phyloP scores from a whole-genome alignment of 2,113 vertebrate genomes.

The Pyxicephalus adspersus region DNA sequence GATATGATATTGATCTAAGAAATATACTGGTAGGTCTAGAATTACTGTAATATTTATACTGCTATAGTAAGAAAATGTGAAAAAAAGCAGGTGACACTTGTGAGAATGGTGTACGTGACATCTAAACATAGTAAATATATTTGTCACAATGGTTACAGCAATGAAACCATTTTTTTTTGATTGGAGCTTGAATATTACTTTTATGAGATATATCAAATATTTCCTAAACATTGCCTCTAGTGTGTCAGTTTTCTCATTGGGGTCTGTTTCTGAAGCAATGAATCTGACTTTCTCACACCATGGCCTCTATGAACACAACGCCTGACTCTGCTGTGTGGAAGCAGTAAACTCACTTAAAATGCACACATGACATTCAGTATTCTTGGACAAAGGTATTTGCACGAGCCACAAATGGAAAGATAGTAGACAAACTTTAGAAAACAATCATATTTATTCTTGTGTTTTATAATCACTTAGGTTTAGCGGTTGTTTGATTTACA shows the following conservation, averaged over 20 bases:
- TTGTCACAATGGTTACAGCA: background rate
- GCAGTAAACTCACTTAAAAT: background rate
- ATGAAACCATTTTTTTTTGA: background rate
- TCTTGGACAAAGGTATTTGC: conserved; percentile 68
- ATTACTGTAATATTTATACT: background rate
- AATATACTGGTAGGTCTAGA: background rate
- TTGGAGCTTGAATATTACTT: background rate
- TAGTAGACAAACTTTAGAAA: conserved; percentile 59
- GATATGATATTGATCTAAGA: background rate
- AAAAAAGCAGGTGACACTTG: conserved; percentile 5
- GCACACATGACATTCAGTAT: conserved; percentile 66
- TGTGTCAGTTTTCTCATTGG: background rate
- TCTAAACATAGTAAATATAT: background rate
- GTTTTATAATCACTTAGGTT: conserved; percentile 71
- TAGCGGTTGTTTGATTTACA: conserved; percentile 67
- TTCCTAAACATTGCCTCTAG: background rate
- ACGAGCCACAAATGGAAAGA: conserved; percentile 69
- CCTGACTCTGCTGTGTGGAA: background rate
- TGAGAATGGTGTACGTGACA: background rate
- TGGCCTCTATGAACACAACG: background rate
- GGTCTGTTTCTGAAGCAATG: background rate
- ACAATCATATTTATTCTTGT: conserved; percentile 76
- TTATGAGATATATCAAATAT: background rate
- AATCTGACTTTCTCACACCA: too few relatives aligned
- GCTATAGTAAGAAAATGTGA: background rate